phyloP scores from a whole-genome alignment of 2,113 vertebrate species.

The Psittacus erithacus region DNA sequence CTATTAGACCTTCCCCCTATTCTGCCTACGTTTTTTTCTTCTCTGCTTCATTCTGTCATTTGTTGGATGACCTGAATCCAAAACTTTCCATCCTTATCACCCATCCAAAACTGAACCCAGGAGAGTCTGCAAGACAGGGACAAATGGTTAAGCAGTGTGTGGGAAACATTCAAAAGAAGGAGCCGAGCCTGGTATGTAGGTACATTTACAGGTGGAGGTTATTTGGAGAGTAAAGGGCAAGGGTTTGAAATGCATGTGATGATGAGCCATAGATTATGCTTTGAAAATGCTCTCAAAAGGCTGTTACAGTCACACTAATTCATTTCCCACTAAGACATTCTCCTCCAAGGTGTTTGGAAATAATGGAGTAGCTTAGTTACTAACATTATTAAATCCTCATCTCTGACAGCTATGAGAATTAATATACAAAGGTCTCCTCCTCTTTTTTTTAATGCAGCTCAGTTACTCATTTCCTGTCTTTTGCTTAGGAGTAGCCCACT shows the following conservation, averaged over 20 bases:
- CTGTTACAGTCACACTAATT: not conserved
- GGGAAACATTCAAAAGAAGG: not conserved
- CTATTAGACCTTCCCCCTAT: slow-evolving; percentile 1
- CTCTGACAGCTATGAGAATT: slow-evolving; percentile 48
- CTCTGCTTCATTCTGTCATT: not conserved
- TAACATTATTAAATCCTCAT: slow-evolving; percentile 59
- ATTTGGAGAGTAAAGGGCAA: slow-evolving; percentile 34
- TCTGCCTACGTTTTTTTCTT: not conserved
- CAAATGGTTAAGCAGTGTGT: not conserved
- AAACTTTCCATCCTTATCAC: not conserved
- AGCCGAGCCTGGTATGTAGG: not conserved
- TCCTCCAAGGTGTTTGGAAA: slow-evolving; percentile 51
- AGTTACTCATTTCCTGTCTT: not conserved
- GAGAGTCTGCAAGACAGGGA: not conserved
- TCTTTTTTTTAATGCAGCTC: not conserved
- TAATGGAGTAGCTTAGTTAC: slow-evolving; percentile 58
- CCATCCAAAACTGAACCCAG: accelerated
- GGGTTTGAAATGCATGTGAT: not conserved
- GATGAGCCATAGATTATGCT: slow-evolving; percentile 13
- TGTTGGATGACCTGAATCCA: not conserved
- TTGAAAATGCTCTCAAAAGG: not conserved
- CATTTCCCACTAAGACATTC: slow-evolving; percentile 40
- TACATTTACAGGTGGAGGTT: slow-evolving; percentile 9
- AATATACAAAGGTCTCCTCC: slow-evolving; percentile 36
- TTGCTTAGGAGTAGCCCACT: not conserved